phyloP scores from a whole-genome alignment of 2,797 vertebrate species.

The Tokudaia muenninki region DNA sequence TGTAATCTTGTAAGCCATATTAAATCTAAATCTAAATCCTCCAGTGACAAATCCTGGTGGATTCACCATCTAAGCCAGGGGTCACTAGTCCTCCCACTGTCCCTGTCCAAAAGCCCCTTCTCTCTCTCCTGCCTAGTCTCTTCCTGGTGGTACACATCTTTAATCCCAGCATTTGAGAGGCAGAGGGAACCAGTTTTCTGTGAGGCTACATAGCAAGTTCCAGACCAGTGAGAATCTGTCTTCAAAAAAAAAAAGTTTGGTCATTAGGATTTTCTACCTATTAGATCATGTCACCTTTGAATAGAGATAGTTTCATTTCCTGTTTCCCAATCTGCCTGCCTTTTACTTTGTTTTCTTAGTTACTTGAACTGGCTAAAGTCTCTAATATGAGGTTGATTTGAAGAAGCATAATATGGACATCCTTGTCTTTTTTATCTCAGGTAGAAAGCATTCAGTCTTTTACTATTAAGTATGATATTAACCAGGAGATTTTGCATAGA shows the following conservation, averaged over 20 bases:
- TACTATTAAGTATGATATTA: neutral
- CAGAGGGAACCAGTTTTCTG: neutral
- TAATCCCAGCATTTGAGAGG: neutral
- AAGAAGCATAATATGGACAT: neutral
- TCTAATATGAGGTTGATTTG: neutral
- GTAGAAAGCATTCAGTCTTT: neutral
- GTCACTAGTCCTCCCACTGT: no score
- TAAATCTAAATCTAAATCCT: no score
- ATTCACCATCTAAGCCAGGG: no score
- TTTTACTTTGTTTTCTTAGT: constrained; percentile 28
- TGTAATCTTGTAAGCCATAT: no score
- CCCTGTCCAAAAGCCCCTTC: no score
- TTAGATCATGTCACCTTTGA: constrained; percentile 19
- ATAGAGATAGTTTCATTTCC: constrained; percentile 38
- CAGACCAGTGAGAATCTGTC: neutral
- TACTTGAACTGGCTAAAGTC: neutral
- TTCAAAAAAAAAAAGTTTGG: neutral
- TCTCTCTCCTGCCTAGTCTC: no score
- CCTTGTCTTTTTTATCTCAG: neutral
- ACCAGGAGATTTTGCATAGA: neutral
- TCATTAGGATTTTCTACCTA: neutral
- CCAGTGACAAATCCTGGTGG: no score
- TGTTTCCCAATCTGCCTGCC: neutral
- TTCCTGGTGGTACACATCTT: neutral
- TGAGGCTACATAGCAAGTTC: neutral